Base-by-base conservation (phyloP, 2,113 vertebrate genomes). In the Hymenochirus boettgeri region DNA sequence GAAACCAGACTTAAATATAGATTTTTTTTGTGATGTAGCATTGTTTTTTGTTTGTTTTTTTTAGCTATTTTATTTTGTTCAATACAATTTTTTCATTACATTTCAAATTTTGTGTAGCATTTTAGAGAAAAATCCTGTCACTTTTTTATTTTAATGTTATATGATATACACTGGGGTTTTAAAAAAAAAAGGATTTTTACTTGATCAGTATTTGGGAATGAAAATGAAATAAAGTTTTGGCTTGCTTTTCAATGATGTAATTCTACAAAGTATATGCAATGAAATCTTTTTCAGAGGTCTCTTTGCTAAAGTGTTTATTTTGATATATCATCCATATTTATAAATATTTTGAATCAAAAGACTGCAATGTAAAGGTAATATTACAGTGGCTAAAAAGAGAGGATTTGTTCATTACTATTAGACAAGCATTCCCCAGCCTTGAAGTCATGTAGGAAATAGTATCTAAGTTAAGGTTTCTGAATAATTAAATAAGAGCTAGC, bases 21-120 rank as follows among this genome's bases (percentile, higher is more conserved):
- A 37, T 74, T 77, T n/a, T n/a, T n/a, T n/a, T 87, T 86, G 83
- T 86, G 85, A 82, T 71, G 86, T 89, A 89, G 85, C 82, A 76
- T 84, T 81, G n/a, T 88, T 88, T 89, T 87, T n/a, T n/a, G n/a
- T n/a, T n/a, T n/a, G n/a, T n/a, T n/a, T n/a, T n/a, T n/a, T n/a
- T n/a, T n/a, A n/a, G n/a, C n/a, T n/a, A n/a, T n/a, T n/a, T n/a
- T n/a, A n/a, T n/a, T n/a, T n/a, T n/a, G n/a, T 47, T 57, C 31
- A 23, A 48, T 56, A 3, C 45, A 37, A 12, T 19, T 57, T 65
- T 13, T 50, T 65, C 51, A 53, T 60, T 45, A 31, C 33, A 69
- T 35, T 39, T 12, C 53, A 18, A 18, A 51, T 53, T 69, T 53
- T 57, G 31, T 46, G 53, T 57, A 57, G 45, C 12, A 59, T 67